Conservation (phyloP, 2,888 invertebrate species). For the Brachynemurus nebulosus region DNA sequence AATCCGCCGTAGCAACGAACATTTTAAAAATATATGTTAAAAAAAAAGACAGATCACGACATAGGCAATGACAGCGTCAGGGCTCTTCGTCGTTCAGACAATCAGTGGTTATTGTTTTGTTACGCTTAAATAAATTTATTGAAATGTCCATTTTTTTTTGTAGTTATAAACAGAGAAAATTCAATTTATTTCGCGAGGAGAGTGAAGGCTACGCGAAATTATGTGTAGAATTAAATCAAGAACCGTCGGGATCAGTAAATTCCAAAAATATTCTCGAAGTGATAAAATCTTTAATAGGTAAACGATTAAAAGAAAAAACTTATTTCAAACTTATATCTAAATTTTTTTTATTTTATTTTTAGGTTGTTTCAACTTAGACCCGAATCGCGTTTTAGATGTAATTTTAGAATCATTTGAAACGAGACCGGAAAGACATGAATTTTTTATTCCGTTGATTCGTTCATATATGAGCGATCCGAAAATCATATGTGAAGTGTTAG, state of each 20-base stretch:
- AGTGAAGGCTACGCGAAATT: constrained; percentile 98
- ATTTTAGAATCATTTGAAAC: constrained; percentile 94
- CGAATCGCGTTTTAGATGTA: constrained; percentile 91
- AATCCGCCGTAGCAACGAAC: too few relatives aligned
- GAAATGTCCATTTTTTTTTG: too few relatives aligned
- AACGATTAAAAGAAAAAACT: not conserved
- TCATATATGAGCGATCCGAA: constrained; percentile 79
- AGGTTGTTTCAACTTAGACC: constrained; percentile 99
- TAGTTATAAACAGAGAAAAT: constrained; percentile 98
- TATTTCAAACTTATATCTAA: constrained; percentile 9
- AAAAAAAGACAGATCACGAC: too few relatives aligned
- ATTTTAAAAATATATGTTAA: too few relatives aligned
- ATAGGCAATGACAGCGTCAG: too few relatives aligned
- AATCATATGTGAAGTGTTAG: constrained; percentile 87
- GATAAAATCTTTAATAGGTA: constrained; percentile 88
- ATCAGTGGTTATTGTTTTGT: too few relatives aligned
- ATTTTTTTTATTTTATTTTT: too few relatives aligned
- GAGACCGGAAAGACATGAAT: constrained; percentile 56
- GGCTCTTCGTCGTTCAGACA: too few relatives aligned
- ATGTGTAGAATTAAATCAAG: constrained; percentile 84
- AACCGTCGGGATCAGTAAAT: constrained; percentile 44
- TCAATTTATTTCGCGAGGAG: constrained; percentile 96
- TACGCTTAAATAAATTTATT: too few relatives aligned
- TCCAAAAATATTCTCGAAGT: constrained; percentile 67
- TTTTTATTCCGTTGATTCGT: constrained; percentile 76